These are phyloP conservation scores for Temnothorax nylanderi DNA, from an alignment of 1,140 invertebrate genomes.

Conservation along the genomic window DNA sequence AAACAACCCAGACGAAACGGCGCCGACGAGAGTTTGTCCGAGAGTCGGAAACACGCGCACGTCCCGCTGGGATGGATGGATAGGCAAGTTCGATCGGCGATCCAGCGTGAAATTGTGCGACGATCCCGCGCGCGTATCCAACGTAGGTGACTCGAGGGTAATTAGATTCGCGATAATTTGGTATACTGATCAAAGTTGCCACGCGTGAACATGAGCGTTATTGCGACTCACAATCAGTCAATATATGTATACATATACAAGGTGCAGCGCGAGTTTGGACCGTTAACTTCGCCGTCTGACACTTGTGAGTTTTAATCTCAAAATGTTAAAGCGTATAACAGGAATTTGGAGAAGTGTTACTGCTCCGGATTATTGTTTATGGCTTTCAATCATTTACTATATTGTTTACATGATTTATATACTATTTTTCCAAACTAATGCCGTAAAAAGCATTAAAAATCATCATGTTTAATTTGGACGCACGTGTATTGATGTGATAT, in stretches of 20 bases:
- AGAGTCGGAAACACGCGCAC: slow-evolving; percentile 16
- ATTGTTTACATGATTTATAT: not conserved
- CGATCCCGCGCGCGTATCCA: not conserved
- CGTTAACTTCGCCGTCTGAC: not conserved
- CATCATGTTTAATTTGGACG: not conserved
- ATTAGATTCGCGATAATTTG: slow-evolving; percentile 54
- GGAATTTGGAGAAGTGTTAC: not conserved
- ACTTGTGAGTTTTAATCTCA: not conserved
- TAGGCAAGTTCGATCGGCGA: slow-evolving; percentile 53
- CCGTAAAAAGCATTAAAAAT: not conserved
- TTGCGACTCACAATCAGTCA: not conserved
- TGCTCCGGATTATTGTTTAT: not conserved
- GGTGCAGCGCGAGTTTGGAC: not conserved
- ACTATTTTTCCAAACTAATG: not conserved
- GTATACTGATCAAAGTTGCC: slow-evolving; percentile 37
- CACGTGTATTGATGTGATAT: not conserved
- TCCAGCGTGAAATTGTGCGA: slow-evolving; percentile 48
- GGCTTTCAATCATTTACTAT: not conserved
- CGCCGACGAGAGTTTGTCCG: slow-evolving; percentile 45
- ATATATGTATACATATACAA: not conserved
- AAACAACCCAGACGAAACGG: slow-evolving; percentile 63
- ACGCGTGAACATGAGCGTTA: not conserved
- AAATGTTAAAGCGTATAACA: not conserved
- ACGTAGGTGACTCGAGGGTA: slow-evolving; percentile 9
- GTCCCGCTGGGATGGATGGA: not conserved